Percentiles rank a stretch among this genome's conserved stretches.
Conservation (phyloP, 2,888 invertebrate genomes). For the Tachina grossa region DNA sequence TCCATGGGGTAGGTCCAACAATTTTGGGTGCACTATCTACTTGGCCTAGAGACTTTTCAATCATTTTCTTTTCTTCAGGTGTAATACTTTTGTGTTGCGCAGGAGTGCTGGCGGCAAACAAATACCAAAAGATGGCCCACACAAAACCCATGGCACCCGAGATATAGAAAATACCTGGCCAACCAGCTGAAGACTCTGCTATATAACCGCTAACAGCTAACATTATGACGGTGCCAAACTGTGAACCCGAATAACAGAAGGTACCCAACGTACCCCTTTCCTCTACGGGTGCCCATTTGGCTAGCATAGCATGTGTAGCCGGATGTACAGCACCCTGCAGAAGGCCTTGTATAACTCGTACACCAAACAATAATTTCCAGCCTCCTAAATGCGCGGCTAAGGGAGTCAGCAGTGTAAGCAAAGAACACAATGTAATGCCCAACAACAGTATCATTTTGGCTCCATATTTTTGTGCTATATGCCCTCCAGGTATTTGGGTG, state of each 20-base stretch:
- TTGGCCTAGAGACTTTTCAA: conserved; percentile 86
- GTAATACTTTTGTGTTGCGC: conserved; percentile 86
- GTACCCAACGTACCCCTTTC: conserved; percentile 88
- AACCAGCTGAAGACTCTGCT: conserved; percentile 87
- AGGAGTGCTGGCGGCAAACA: conserved; percentile 87
- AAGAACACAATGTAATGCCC: conserved; percentile 85
- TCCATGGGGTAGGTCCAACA: conserved; percentile 87
- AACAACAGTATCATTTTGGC: conserved; percentile 86
- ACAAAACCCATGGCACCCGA: conserved; percentile 86
- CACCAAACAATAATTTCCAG: conserved; percentile 85
- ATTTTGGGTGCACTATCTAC: conserved; percentile 76
- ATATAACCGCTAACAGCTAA: conserved; percentile 89
- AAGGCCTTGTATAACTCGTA: conserved; percentile 87
- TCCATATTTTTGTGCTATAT: conserved; percentile 88
- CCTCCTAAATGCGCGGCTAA: conserved; percentile 86
- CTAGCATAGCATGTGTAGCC: conserved; percentile 87
- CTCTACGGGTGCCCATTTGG: conserved; percentile 88
- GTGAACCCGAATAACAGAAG: conserved; percentile 88
- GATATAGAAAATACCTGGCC: conserved; percentile 90
- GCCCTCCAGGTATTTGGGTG: conserved; percentile 86
- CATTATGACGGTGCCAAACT: conserved; percentile 91
- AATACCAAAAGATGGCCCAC: conserved; percentile 86
- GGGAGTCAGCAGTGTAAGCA: conserved; percentile 88
- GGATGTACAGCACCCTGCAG: conserved; percentile 88
- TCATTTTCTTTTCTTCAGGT: conserved; percentile 86